These are phyloP conservation scores for Hydrocynus forskahlii DNA, from an alignment of 2,797 vertebrate genomes.

Conservation along the genomic window DNA sequence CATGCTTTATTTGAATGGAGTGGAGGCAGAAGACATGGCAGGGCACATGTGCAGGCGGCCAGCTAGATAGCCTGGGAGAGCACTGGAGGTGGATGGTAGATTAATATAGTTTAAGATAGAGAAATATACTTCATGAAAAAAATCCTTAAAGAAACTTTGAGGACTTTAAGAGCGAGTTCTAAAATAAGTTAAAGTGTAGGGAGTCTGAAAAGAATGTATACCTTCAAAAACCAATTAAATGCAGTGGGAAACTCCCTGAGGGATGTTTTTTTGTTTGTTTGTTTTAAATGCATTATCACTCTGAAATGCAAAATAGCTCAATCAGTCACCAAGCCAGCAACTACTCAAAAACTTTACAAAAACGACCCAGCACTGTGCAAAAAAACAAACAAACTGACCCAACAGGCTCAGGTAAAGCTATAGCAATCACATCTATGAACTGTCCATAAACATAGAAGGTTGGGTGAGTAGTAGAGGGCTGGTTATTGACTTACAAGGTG, in stretches of 20 bases:
- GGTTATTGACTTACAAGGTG: conserved; percentile 22
- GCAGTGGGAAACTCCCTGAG: too few species aligned
- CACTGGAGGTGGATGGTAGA: conserved; percentile 44
- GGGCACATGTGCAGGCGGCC: conserved; percentile 25
- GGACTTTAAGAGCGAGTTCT: neutral
- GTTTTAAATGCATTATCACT: too few species aligned
- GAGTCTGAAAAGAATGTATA: neutral
- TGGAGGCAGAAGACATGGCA: conserved; percentile 44
- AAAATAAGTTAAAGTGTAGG: neutral
- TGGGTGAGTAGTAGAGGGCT: conserved; percentile 17
- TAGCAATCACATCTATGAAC: neutral
- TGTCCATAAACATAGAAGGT: conserved; percentile 12
- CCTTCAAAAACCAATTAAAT: neutral
- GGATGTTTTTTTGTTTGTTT: too few species aligned
- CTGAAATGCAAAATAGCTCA: too few species aligned
- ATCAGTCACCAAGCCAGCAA: too few species aligned
- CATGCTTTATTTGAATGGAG: conserved; percentile 64
- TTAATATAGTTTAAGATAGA: conserved; percentile 33
- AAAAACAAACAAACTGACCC: too few species aligned
- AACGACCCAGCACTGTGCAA: too few species aligned
- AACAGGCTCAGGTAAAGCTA: neutral
- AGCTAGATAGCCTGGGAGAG: conserved; percentile 30
- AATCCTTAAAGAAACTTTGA: conserved; percentile 4
- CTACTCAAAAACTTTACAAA: too few species aligned
- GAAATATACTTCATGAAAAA: conserved; percentile 31